Conservation (phyloP, 2,888 invertebrate species). For the Ferdinandea cuprea region DNA sequence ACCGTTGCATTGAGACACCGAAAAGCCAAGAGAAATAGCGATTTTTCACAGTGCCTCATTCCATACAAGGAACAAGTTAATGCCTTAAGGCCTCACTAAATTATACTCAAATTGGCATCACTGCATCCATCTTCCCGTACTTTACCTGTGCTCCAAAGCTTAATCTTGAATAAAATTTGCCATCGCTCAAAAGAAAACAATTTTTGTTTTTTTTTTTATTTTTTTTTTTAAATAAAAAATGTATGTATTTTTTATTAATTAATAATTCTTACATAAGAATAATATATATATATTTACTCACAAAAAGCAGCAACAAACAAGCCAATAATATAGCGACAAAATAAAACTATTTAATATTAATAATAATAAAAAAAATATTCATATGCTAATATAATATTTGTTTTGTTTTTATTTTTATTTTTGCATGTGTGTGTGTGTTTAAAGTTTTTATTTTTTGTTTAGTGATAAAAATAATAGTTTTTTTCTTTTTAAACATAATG, state of each 20-base stretch:
- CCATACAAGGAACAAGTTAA: no score
- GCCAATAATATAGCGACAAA: slow-evolving; percentile 77
- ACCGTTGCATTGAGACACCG: no score
- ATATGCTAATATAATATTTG: slow-evolving; percentile 67
- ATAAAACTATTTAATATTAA: slow-evolving; percentile 71
- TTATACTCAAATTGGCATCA: no score
- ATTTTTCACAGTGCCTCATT: no score
- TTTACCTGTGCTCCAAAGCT: no score
- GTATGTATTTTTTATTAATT: slow-evolving; percentile 74
- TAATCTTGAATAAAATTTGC: neutral
- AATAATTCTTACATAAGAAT: slow-evolving; percentile 75
- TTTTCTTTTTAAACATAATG: slow-evolving; percentile 42
- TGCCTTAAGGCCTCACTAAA: no score
- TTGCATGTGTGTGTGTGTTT: slow-evolving; percentile 14
- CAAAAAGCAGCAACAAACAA: slow-evolving; percentile 83
- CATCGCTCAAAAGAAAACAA: slow-evolving; percentile 36
- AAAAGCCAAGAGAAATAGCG: no score
- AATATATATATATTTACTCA: slow-evolving; percentile 78
- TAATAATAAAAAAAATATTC: slow-evolving; percentile 66
- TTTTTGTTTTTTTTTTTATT: slow-evolving; percentile 47
- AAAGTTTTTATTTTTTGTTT: slow-evolving; percentile 21
- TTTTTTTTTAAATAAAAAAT: slow-evolving; percentile 73
- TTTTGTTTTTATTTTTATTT: neutral
- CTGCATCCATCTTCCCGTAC: no score
- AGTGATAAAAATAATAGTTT: slow-evolving; percentile 60